Conservation (phyloP, 2,113 vertebrate species). For the Podarcis muralis region DNA sequence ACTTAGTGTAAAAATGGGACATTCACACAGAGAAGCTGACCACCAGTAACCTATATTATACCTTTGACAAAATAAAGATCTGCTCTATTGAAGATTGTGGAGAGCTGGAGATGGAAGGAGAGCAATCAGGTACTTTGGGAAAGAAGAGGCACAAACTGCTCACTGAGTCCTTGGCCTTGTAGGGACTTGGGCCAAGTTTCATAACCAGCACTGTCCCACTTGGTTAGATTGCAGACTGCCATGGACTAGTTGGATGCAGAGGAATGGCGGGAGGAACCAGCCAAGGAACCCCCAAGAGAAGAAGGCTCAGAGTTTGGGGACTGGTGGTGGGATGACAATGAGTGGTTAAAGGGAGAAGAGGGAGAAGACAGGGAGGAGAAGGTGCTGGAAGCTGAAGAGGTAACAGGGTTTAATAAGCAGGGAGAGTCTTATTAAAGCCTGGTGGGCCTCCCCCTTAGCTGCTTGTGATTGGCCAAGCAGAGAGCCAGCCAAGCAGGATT, state of each 20-base stretch:
- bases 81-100: slow-evolving; percentile 20
- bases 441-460: no score
- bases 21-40: slow-evolving; percentile 48
- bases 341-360: no score
- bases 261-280: not conserved
- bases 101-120: not conserved
- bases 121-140: not conserved
- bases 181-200: not conserved
- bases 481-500: no score
- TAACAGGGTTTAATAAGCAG: no score
- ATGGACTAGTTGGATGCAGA: not conserved
- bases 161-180: not conserved
- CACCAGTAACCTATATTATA: slow-evolving; percentile 55
- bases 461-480: no score
- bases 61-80: slow-evolving; percentile 37
- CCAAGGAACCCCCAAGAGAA: not conserved
- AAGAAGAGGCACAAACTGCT: not conserved
- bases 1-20: slow-evolving; percentile 61
- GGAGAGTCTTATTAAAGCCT: no score
- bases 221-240: not conserved
- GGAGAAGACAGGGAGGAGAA: no score
- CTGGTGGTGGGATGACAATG: no score
- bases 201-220: not conserved
- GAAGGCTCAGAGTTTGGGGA: no score
- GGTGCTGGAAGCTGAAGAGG: no score